These are phyloP conservation scores for Orgyia antiqua DNA, from an alignment of 2,888 invertebrate species.

Conservation along the genomic window DNA sequence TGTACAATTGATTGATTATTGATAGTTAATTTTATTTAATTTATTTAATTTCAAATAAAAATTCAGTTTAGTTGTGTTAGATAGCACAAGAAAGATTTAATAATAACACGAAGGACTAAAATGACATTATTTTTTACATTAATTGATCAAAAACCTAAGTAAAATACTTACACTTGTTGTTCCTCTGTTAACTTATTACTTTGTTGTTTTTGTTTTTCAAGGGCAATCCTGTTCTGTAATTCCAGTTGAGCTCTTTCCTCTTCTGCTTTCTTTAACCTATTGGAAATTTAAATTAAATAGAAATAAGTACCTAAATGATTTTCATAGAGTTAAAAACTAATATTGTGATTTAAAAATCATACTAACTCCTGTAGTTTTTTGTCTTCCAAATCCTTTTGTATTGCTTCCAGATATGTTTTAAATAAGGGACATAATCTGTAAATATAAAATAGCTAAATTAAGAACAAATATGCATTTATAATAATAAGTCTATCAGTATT, in stretches of 20 bases:
- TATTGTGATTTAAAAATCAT: not conserved
- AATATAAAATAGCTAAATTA: conserved; percentile 18
- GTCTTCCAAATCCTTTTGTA: conserved; percentile 91
- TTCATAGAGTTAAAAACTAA: not conserved
- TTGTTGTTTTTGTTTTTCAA: conserved; percentile 81
- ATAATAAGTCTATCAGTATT: too few species aligned
- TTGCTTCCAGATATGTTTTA: conserved; percentile 93
- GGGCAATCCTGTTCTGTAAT: conserved; percentile 77
- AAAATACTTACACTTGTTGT: conserved; percentile 79
- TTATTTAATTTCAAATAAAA: too few species aligned
- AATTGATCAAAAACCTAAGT: too few species aligned
- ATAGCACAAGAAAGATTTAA: too few species aligned
- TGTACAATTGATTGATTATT: too few species aligned
- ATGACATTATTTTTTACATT: too few species aligned
- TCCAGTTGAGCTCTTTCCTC: conserved; percentile 76
- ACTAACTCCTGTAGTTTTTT: conserved; percentile 77
- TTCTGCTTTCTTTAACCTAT: conserved; percentile 71
- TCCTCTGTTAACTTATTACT: conserved; percentile 80
- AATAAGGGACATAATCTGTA: conserved; percentile 91
- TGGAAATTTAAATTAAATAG: not conserved
- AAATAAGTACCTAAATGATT: not conserved
- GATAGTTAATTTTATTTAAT: too few species aligned
- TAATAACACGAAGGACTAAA: too few species aligned
- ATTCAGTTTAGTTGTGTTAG: too few species aligned
- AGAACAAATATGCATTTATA: too few species aligned